Evolutionary conservation across 2,888 invertebrate species (phyloP), one percentile per base, ranked within the genome.

Genomic region (Unio delphinus): DNA sequence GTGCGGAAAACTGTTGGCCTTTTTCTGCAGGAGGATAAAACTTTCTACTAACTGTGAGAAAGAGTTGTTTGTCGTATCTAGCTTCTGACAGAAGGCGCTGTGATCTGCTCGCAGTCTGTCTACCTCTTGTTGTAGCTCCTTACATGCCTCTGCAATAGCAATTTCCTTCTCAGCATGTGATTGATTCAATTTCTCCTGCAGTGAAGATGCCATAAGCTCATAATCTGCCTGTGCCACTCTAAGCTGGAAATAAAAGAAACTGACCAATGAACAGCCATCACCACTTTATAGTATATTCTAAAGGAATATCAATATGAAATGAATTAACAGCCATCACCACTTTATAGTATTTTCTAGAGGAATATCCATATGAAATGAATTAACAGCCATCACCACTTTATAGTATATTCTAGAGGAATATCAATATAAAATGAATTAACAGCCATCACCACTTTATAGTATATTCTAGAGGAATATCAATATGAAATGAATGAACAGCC

Each of bases 1-100:
- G 23, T 73, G 72, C 1, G 86, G 87, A 64, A 84, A 80, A 55
- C 78, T 69, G 18, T 75, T 77, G 2, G 80, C 81, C 65, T 83
- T 77, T 23, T 80, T 75, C 71, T 80, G 77, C 59, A 87, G 78
- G 6, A 74, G 71, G 55, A 76, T 67, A 63, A 83, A 83, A 2
- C 82, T 75, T 30, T 77, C 73, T 45, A 80, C 76, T 61, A 87
- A 75, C 59, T 79, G 70, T 11, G 76, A 73, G 61, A 85, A 75
- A 28, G 75, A 69, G 8, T 82, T 75, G 34, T 76, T 69, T 23
- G 85, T 64, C 1, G 68, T 57, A 30, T 65, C 54, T 17, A 81
- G 64, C 61, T 70, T 73, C 61, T 75, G 73, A 62, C 74, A 67
- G 45, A 45, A 2, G 45, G 11, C 11, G 58, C 71, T 65, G 63